phyloP scores from a whole-genome alignment of 2,888 invertebrate genomes.

The Agriopis leucophaearia region DNA sequence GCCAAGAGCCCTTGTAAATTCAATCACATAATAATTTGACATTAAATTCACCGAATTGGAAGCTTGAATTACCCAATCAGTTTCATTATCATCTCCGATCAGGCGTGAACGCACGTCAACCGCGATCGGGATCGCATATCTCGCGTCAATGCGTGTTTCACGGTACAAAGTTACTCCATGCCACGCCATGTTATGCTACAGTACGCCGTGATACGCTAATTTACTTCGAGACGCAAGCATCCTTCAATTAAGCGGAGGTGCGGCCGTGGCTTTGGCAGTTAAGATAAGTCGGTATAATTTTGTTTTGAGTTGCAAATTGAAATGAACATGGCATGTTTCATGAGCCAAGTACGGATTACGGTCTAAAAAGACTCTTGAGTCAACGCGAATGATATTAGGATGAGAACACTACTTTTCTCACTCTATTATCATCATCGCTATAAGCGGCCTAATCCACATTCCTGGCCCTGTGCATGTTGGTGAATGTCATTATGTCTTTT shows the following conservation, averaged over 20 bases:
- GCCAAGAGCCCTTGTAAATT: not conserved
- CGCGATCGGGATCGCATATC: conserved; percentile 8
- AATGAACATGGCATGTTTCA: too few species aligned
- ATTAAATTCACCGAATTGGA: conserved; percentile 4
- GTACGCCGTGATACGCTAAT: conserved; percentile 20
- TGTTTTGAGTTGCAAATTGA: too few species aligned
- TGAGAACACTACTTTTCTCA: too few species aligned
- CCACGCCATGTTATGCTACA: conserved; percentile 1
- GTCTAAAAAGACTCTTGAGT: too few species aligned
- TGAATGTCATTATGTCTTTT: too few species aligned
- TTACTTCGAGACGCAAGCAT: conserved; percentile 22
- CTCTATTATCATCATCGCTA: too few species aligned
- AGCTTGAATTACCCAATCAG: conserved; percentile 14
- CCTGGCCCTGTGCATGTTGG: too few species aligned
- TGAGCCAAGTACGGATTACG: too few species aligned
- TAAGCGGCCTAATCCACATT: too few species aligned
- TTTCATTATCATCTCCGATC: conserved; percentile 20
- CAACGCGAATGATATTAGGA: too few species aligned
- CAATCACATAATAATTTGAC: not conserved
- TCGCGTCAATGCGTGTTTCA: conserved; percentile 19
- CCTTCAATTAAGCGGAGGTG: conserved; percentile 19
- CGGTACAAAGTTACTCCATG: conserved; percentile 10
- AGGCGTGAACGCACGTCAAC: conserved; percentile 7
- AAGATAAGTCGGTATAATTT: not conserved
- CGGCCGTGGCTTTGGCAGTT: conserved; percentile 10